A percentile compares a stretch with the other conserved stretches of the same genome.
phyloP scores from a whole-genome alignment of 2,797 vertebrate species.

The Percopsis omiscomaycus region DNA sequence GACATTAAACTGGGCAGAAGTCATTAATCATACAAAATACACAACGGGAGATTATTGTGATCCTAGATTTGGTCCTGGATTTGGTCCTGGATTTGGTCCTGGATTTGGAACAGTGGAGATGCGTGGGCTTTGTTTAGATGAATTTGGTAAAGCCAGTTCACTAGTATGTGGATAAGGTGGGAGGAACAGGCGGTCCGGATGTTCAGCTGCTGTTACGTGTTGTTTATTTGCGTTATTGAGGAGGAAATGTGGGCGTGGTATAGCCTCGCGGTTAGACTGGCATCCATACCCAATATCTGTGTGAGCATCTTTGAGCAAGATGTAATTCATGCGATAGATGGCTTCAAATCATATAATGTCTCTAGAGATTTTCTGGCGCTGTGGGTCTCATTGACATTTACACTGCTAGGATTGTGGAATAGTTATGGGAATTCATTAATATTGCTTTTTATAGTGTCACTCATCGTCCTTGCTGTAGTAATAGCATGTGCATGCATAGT shows the following conservation, averaged over 20 bases:
- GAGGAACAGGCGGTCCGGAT: slow-evolving; percentile 12
- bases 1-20: slow-evolving; percentile 11
- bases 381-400: slow-evolving; percentile 1
- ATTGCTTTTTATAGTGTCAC: not conserved
- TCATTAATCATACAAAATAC: slow-evolving; percentile 2
- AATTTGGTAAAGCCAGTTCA: slow-evolving; percentile 10
- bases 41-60: slow-evolving; percentile 4
- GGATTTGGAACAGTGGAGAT: not conserved
- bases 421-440: not conserved
- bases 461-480: too few species aligned
- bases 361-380: not conserved
- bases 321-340: not conserved
- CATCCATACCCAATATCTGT: too few species aligned
- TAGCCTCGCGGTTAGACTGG: too few species aligned
- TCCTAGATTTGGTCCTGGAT: slow-evolving; percentile 1
- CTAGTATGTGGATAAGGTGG: slow-evolving; percentile 14
- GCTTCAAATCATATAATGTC: too few species aligned
- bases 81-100: not conserved
- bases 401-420: not conserved
- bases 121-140: slow-evolving; percentile 15
- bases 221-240: not conserved
- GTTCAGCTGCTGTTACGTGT: not conserved
- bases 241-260: too few species aligned
- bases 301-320: too few species aligned
- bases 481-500: too few species aligned